Percentiles rank a stretch among this genome's conserved stretches.
These are phyloP conservation scores for Coryphaenoides rupestris DNA, from an alignment of 2,113 vertebrate genomes.

Conservation along the genomic window DNA sequence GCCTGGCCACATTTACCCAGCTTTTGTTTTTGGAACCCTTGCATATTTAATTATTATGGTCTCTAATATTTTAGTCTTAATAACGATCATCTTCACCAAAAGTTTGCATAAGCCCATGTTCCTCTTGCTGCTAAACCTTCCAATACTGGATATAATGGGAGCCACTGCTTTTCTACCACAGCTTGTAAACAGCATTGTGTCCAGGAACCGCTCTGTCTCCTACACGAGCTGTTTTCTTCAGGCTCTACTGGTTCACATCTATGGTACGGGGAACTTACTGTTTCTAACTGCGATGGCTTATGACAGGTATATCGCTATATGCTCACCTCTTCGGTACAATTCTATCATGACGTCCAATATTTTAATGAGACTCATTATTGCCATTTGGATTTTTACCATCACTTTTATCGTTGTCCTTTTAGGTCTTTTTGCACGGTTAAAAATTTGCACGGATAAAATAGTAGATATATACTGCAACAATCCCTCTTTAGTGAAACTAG, in stretches of 20 bases:
- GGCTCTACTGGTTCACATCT: constrained; percentile 52
- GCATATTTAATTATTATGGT: constrained; percentile 44
- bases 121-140: constrained; percentile 58
- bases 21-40: constrained; percentile 44
- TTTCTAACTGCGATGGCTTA: constrained; percentile 61
- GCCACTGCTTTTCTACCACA: constrained; percentile 60
- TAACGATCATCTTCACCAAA: constrained; percentile 42
- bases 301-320: constrained; percentile 66
- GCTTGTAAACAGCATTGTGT: constrained; percentile 39
- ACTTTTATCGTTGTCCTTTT: constrained; percentile 22
- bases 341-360: constrained; percentile 41
- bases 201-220: constrained; percentile 44
- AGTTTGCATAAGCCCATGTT: constrained; percentile 64
- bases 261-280: constrained; percentile 46
- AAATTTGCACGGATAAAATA: constrained; percentile 48
- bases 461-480: constrained; percentile 65
- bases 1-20: constrained; percentile 36
- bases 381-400: constrained; percentile 42
- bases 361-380: constrained; percentile 38
- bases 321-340: constrained; percentile 58
- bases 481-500: constrained; percentile 49
- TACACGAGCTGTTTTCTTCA: constrained; percentile 51
- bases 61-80: constrained; percentile 49
- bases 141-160: constrained; percentile 57
- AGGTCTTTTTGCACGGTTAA: constrained; percentile 15